Conservation (phyloP, 1,140 invertebrate species). For the Nixonia krombeini region DNA sequence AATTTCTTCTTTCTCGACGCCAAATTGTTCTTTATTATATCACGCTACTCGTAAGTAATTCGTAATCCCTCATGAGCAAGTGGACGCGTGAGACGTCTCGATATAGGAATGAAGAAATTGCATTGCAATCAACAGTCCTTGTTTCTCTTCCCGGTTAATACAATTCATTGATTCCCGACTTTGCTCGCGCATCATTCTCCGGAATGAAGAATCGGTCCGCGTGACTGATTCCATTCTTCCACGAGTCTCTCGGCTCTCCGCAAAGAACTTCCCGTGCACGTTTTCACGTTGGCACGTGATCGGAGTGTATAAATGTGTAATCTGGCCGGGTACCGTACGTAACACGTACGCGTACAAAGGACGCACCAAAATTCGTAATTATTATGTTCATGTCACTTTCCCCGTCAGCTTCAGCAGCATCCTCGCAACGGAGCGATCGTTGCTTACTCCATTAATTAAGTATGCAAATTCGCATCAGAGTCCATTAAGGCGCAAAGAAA, state of each 20-base stretch:
- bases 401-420: too few relatives aligned
- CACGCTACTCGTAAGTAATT: too few relatives aligned
- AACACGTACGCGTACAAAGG: not conserved
- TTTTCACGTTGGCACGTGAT: slow-evolving; percentile 10
- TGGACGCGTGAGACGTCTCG: too few relatives aligned
- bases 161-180: slow-evolving; percentile 9
- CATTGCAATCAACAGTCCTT: slow-evolving; percentile 12
- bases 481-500: too few relatives aligned
- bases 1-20: too few relatives aligned
- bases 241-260: not conserved
- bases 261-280: slow-evolving; percentile 7
- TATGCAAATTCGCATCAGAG: too few relatives aligned
- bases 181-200: slow-evolving; percentile 6
- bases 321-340: not conserved
- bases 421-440: too few relatives aligned
- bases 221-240: slow-evolving; percentile 6
- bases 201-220: slow-evolving; percentile 9
- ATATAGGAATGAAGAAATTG: slow-evolving; percentile 2
- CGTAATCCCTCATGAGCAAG: too few relatives aligned
- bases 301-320: slow-evolving; percentile 7
- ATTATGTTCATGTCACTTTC: too few relatives aligned
- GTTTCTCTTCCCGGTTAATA: slow-evolving; percentile 6
- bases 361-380: not conserved
- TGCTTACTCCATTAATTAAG: too few relatives aligned
- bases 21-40: too few relatives aligned